A percentile compares a stretch with the other conserved stretches of the same genome.
Conservation (phyloP, 2,888 invertebrate genomes). For the Escarpia spicata region DNA sequence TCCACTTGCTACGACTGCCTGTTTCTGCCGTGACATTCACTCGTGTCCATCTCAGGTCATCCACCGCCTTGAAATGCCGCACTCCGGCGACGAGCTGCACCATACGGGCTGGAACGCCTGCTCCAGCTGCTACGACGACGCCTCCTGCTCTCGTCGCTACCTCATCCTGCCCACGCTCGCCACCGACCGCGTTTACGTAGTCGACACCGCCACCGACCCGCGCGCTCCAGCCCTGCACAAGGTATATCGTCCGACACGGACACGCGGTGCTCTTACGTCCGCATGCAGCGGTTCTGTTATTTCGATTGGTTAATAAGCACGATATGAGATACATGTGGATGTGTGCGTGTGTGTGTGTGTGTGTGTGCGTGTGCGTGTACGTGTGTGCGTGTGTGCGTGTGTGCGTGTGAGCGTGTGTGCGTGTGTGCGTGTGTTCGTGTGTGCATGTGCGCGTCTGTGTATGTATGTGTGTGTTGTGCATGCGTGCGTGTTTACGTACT, state of each 20-base stretch:
- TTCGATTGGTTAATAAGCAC: not conserved
- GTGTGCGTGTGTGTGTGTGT: no score
- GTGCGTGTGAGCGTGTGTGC: no score
- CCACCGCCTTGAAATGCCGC: slow-evolving; percentile 82
- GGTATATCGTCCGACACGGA: slow-evolving; percentile 39
- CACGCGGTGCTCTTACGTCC: not conserved
- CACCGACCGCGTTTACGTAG: slow-evolving; percentile 83
- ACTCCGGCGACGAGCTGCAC: slow-evolving; percentile 87
- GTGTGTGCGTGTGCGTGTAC: no score
- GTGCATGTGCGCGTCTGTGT: no score
- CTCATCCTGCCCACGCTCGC: slow-evolving; percentile 84
- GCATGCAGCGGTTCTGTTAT: not conserved
- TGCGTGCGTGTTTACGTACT: not conserved
- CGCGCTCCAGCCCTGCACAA: slow-evolving; percentile 71
- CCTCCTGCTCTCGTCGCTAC: slow-evolving; percentile 75
- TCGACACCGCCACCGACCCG: slow-evolving; percentile 82
- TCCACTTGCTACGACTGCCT: not conserved
- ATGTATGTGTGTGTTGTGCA: not conserved
- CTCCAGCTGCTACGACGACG: slow-evolving; percentile 82
- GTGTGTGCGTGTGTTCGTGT: no score
- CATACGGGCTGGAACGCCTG: slow-evolving; percentile 98
- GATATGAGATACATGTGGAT: no score
- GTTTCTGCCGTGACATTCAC: not conserved
- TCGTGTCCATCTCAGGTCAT: slow-evolving; percentile 76
- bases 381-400: no score